phyloP scores from a whole-genome alignment of 2,888 invertebrate genomes.

The Cantharis rufa region DNA sequence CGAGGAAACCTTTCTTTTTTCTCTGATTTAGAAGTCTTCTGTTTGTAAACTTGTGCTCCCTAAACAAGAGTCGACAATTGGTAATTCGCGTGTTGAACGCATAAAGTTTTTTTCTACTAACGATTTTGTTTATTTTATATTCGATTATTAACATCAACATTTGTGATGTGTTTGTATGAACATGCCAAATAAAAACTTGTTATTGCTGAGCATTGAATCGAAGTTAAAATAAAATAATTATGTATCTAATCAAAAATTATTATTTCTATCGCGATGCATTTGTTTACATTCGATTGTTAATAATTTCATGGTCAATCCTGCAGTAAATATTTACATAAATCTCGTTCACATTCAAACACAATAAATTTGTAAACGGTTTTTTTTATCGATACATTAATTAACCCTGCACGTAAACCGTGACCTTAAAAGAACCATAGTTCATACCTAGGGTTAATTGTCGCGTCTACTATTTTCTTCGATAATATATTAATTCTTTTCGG shows the following conservation, averaged over 20 bases:
- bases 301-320: neutral
- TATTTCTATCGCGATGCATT: neutral
- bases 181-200: neutral
- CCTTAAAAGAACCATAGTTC: no score
- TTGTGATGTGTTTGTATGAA: neutral
- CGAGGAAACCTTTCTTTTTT: neutral
- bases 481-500: no score
- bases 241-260: neutral
- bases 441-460: no score
- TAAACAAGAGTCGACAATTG: neutral
- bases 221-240: neutral
- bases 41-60: neutral
- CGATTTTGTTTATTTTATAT: neutral
- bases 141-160: neutral
- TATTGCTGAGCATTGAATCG: neutral
- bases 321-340: neutral
- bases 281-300: neutral
- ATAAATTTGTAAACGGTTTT: neutral
- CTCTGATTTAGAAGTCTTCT: neutral
- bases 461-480: no score
- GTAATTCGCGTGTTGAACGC: neutral
- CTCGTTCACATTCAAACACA: neutral
- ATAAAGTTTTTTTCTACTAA: neutral
- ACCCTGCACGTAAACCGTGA: neutral
- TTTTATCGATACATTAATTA: neutral